Base-by-base conservation (phyloP, 37 sponge, comb jelly and placozoan genomes). In the Bolinopsis microptera region DNA sequence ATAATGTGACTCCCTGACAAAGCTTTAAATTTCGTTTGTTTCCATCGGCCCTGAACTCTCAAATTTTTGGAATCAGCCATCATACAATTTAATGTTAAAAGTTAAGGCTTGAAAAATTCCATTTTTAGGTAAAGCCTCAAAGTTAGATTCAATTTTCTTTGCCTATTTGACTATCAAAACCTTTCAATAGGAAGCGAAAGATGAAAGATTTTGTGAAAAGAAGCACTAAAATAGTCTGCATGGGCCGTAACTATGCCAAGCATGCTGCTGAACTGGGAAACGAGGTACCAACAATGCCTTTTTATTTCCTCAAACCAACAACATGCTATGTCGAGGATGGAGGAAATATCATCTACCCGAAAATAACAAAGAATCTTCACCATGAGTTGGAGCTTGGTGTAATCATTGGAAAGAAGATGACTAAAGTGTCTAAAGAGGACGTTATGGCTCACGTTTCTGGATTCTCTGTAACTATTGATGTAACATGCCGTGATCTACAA, bases 181-280 rank as follows among this genome's bases (percentile, higher is more conserved):
- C n/a, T n/a, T n/a, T n/a, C n/a, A n/a, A n/a, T n/a, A n/a, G n/a
- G n/a, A n/a, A n/a, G n/a, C n/a, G n/a, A n/a, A n/a, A n/a, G n/a
- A 86, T 95, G 69, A 93, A 93, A 39, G 83, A 94, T 86, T 98
- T 98, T 94, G 96, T 95, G 18, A 70, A 93, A 39, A 94, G 96
- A 76, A 96, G 99, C 32, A 96, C 96, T 40, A 98, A 98, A 95
- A 97, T 98, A 35, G 93, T 98, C 0, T 96, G 96, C 1, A 97
- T 97, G 2, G 99, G 97, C 26, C 94, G 99, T 21, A 98, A 98
- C 76, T 98, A 98, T 96, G 95, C 90, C 26, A 95, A 94, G 18
- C 99, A 98, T 93, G 99, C 99, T 67, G 96, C 97, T 32, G 99
- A 98, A 93, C 95, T 98, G 40, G 96, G 96, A 27, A 96, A 97